Base-by-base conservation (phyloP, 2,888 invertebrate genomes). In the Netelia fuscicornis region DNA sequence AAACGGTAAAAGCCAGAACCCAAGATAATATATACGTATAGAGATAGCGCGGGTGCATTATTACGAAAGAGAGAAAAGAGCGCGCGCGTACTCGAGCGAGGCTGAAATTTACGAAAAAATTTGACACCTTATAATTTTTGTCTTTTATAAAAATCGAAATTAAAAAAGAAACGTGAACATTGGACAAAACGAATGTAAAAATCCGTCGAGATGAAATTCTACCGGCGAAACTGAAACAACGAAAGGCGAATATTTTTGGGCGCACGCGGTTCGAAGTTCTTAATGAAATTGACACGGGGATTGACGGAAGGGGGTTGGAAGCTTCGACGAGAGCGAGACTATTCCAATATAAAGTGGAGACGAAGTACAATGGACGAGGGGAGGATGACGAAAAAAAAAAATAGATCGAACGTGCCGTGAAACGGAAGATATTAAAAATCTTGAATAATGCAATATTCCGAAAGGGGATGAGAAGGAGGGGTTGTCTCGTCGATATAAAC, bases 341-440 rank as follows among this genome's bases (percentile, higher is more conserved):
- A 17, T 8, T 71, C 37, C 74, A 17, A 68, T 68, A 67, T 44
- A 17, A 20, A 68, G 78, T 72, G 54, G n/a, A 67, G 68, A 42
- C 56, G 60, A 44, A 17, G 70, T 10, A 9, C 42, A 54, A 44
- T 11, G n/a, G 9, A 56, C 62, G 54, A 79, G 30, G 17, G 62
- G n/a, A 30, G 13, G 48, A 8, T 11, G 13, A 8, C 11, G 20
- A 20, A 44, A 10, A 60, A n/a, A 56, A 17, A 54, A 56, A 44
- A 60, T 10, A 20, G 9, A 30, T 56, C 20, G 20, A 11, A 71
- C 68, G 78, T 64, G 74, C 54, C 37, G 23, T 37, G 58, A 71
- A 68, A 71, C 64, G 74, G 62, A 60, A 77, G 81, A 81, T 78
- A 81, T 81, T 81, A 70, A 81, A 84, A 81, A 81, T 75, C 64